Base-by-base conservation (phyloP, 2,797 vertebrate genomes). In the Hydrocynus forskahlii region DNA sequence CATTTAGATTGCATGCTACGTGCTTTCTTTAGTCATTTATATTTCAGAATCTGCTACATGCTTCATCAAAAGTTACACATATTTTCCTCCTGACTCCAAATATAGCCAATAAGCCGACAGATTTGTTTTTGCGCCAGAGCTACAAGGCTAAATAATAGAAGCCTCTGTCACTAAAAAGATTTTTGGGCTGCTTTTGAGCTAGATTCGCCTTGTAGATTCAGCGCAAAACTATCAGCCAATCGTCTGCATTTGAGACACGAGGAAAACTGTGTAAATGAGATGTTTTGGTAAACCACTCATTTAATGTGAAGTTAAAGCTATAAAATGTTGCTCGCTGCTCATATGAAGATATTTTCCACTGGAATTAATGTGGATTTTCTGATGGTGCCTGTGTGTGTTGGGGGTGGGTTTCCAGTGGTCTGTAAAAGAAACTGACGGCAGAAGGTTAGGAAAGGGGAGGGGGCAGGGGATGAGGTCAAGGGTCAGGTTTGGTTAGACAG, bases 391-490 rank as follows among this genome's bases (percentile, higher is more conserved):
- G 73, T 43, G 59, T 52, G 48, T 76, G 74, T 25, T 10, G 81
- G 60, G 43, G 76, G 71, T 77, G 59, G 23, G 57, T 60, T 82
- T 84, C 81, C 82, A 84, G 54, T 82, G 83, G 86, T 84, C 84
- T 81, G 82, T 84, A 86, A 86, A 75, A 86, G 84, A 85, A 87
- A 86, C 86, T 86, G 80, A 86, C 84, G 81, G 86, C 82, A 82
- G 76, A 81, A 83, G 86, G 84, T 84, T 72, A 68, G 71, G 66
- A 52, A 72, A 86, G 88, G 89, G n/a, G n/a, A n/a, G n/a, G n/a
- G n/a, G n/a, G n/a, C n/a, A n/a, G 89, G 86, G 82, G 84, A 86
- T 84, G 80, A 84, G 85, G 83, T 92, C 89, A 91, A 88, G 88
- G 91, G 88, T 76, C 81, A 86, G 87, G 85, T 84, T 87, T 62